Conservation (phyloP, 2,888 invertebrate genomes). For the Ceraclea dissimilis region DNA sequence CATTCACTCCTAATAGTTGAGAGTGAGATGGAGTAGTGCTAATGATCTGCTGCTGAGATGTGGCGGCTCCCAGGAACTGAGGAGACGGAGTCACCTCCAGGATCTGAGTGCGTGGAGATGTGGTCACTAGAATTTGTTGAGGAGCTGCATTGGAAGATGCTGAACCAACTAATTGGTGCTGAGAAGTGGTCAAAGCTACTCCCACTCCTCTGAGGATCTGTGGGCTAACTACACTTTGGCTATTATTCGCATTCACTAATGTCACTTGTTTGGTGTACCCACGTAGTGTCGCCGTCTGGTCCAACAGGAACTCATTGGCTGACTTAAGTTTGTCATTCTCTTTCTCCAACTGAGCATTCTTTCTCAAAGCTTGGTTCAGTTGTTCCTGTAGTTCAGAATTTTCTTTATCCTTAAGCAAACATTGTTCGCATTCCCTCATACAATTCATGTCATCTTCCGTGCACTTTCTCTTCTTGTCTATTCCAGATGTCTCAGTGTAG, state of each 20-base stretch:
- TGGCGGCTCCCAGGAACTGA: background rate
- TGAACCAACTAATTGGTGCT: background rate
- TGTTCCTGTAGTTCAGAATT: background rate
- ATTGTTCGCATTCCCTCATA: background rate
- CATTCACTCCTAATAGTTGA: background rate
- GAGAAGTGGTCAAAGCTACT: background rate
- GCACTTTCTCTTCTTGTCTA: background rate
- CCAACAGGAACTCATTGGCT: background rate
- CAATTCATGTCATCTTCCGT: background rate
- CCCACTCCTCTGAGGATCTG: background rate
- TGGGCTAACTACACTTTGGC: background rate
- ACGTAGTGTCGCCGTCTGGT: background rate
- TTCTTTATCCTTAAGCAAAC: background rate
- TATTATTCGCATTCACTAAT: background rate
- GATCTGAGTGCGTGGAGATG: conserved; percentile 1
- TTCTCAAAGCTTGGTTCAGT: conserved; percentile 1
- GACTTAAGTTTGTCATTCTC: conserved; percentile 2
- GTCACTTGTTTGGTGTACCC: conserved; percentile 1
- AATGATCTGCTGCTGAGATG: background rate
- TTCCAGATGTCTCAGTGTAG: background rate
- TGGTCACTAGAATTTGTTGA: conserved; percentile 1
- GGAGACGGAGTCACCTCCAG: background rate
- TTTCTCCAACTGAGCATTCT: conserved; percentile 1
- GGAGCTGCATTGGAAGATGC: background rate
- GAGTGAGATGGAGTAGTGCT: background rate